Conservation (phyloP, 2,888 invertebrate genomes). For the Drosophila histrio region DNA sequence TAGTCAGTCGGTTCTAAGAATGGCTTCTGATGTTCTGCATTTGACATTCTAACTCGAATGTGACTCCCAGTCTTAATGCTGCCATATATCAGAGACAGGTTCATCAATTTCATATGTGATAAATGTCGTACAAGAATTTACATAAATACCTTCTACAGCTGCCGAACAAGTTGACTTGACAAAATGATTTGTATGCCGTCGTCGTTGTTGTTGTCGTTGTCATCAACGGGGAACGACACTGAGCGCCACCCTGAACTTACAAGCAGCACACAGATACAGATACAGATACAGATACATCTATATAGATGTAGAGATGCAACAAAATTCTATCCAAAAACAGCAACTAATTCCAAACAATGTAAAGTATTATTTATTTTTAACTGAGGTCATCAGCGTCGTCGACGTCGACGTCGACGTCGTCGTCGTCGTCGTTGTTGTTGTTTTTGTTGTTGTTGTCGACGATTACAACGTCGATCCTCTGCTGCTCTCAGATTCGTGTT, state of each 20-base stretch:
- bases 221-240: slow-evolving; percentile 46
- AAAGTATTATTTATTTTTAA: slow-evolving; percentile 81
- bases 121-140: slow-evolving; percentile 76
- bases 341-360: slow-evolving; percentile 79
- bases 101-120: slow-evolving; percentile 73
- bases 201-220: slow-evolving; percentile 26
- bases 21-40: slow-evolving; percentile 12
- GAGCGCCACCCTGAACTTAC: slow-evolving; percentile 78
- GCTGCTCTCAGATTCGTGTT: slow-evolving; percentile 45
- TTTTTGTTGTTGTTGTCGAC: slow-evolving; percentile 37
- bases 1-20: slow-evolving; percentile 2
- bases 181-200: slow-evolving; percentile 71
- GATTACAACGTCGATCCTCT: slow-evolving; percentile 50
- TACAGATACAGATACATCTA: slow-evolving; percentile 6
- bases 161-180: slow-evolving; percentile 60
- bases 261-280: slow-evolving; percentile 21
- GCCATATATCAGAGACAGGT: slow-evolving; percentile 51
- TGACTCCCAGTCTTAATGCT: slow-evolving; percentile 1
- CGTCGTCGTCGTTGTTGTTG: slow-evolving; percentile 16
- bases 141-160: slow-evolving; percentile 64
- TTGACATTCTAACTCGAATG: neutral
- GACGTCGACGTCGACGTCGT: slow-evolving; percentile 21
- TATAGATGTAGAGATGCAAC: slow-evolving; percentile 36
- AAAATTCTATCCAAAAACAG: slow-evolving; percentile 63
- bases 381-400: slow-evolving; percentile 74